phyloP scores from a whole-genome alignment of 2,888 invertebrate genomes.

The Suillia variegata region DNA sequence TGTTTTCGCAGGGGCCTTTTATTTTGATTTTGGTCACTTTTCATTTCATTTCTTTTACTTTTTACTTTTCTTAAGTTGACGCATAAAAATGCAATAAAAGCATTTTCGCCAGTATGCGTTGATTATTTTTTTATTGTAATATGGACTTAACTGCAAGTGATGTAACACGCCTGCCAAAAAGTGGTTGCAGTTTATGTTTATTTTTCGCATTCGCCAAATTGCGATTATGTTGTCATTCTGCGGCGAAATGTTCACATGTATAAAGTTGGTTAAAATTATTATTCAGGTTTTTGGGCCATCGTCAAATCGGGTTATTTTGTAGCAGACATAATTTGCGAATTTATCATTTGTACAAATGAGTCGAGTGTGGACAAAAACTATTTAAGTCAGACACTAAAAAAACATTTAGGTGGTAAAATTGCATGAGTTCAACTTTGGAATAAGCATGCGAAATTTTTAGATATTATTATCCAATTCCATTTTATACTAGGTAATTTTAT shows the following conservation, averaged over 20 bases:
- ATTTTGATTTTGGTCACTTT: neutral
- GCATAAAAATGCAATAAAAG: neutral
- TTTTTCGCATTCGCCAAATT: neutral
- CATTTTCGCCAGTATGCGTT: neutral
- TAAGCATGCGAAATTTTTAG: too few species aligned
- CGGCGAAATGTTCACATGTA: conserved; percentile 5
- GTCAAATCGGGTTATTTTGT: too few species aligned
- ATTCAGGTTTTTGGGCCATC: conserved; percentile 8
- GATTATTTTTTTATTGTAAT: neutral
- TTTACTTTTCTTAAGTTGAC: neutral
- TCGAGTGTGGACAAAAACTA: too few species aligned
- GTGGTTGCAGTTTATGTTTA: conserved; percentile 1
- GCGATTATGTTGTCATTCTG: neutral
- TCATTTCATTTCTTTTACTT: neutral
- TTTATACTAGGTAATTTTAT: too few species aligned
- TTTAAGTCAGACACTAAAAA: too few species aligned
- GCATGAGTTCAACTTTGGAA: too few species aligned
- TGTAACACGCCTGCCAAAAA: conserved; percentile 3
- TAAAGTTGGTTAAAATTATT: neutral
- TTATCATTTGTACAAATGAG: too few species aligned
- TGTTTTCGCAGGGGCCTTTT: neutral
- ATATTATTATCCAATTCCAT: too few species aligned
- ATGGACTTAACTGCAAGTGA: neutral
- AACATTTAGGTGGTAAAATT: too few species aligned
- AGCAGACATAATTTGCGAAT: too few species aligned